These are phyloP conservation scores for Bos javanicus DNA, from an alignment of 2,113 vertebrate species.

Conservation along the genomic window DNA sequence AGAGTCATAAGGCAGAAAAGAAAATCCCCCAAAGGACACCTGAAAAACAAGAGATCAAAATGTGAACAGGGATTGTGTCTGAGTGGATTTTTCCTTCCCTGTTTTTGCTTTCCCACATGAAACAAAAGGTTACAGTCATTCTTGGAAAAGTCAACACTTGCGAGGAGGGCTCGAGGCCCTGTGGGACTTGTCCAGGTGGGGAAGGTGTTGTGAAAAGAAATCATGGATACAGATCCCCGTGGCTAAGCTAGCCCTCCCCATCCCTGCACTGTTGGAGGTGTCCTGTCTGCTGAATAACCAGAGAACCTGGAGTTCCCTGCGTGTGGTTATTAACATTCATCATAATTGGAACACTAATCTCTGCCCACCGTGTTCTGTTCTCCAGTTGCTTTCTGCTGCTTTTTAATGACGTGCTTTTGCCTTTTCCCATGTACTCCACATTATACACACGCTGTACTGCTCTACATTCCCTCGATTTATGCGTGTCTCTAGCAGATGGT, in stretches of 20 bases:
- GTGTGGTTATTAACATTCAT: slow-evolving; percentile 63
- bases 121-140: neutral
- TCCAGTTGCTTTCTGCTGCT: slow-evolving; percentile 50
- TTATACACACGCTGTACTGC: slow-evolving; percentile 52
- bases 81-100: neutral
- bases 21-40: neutral
- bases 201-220: slow-evolving; percentile 35
- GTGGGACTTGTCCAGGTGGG: neutral
- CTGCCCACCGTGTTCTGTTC: slow-evolving; percentile 28
- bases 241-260: neutral
- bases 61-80: neutral
- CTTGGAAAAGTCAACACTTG: neutral
- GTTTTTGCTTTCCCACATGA: neutral
- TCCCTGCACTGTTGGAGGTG: neutral
- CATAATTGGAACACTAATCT: slow-evolving; percentile 63
- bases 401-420: slow-evolving; percentile 48
- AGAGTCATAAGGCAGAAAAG: neutral
- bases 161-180: neutral
- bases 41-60: neutral
- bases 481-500: slow-evolving; percentile 72
- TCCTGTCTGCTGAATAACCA: slow-evolving; percentile 49
- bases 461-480: slow-evolving; percentile 69
- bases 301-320: slow-evolving; percentile 16
- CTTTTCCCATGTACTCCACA: slow-evolving; percentile 55
- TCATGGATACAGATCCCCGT: neutral